phyloP scores from a whole-genome alignment of 2,113 vertebrate species.

The Chrysemys picta region DNA sequence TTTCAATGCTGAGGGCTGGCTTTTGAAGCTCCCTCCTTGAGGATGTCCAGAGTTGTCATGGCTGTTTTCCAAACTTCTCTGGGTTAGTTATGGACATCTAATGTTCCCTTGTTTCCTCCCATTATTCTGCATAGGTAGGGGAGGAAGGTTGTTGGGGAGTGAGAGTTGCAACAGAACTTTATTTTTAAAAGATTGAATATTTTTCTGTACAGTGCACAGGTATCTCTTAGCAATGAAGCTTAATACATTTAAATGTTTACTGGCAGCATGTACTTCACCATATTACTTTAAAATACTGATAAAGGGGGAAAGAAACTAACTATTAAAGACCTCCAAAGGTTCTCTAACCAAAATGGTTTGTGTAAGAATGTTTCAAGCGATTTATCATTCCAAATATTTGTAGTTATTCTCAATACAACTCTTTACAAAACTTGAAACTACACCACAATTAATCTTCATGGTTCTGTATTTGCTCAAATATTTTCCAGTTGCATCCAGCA shows the following conservation, averaged over 20 bases:
- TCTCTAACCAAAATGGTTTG: not conserved
- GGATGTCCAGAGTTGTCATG: not conserved
- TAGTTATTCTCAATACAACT: not conserved
- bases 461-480: not conserved
- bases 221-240: not conserved
- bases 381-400: not conserved
- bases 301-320: constrained; percentile 8
- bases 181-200: not conserved
- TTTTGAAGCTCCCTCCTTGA: not conserved
- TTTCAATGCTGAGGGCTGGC: not conserved
- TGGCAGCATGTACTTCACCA: not conserved
- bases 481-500: rapidly evolving
- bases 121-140: not conserved
- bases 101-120: not conserved
- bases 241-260: not conserved
- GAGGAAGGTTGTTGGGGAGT: not conserved
- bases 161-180: not conserved
- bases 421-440: not conserved
- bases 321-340: not conserved
- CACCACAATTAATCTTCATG: not conserved
- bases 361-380: not conserved
- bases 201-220: not conserved
- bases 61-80: not conserved
- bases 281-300: not conserved
- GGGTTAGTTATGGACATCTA: not conserved